Evolutionary conservation across 2,888 invertebrate species (phyloP).

Genomic region (Cabera pusaria): DNA sequence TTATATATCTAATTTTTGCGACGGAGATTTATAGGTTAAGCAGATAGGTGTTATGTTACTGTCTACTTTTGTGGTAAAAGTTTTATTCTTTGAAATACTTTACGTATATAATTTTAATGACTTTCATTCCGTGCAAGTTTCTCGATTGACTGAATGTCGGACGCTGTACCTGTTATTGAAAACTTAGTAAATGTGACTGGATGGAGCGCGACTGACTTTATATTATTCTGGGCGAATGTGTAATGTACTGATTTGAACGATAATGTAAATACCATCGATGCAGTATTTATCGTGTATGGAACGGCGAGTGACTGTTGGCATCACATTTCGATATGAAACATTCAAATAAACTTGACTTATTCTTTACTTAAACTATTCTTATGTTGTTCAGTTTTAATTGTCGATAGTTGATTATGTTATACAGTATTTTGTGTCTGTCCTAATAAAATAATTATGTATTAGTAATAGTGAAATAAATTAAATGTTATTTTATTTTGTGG

Average conservation of each 20-base stretch:
- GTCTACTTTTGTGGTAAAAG: conserved; percentile 64
- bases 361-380: conserved; percentile 44
- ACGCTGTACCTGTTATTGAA: conserved; percentile 62
- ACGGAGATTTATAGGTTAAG: conserved; percentile 67
- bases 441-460: conserved; percentile 56
- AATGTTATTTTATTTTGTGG: conserved; percentile 69
- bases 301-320: conserved; percentile 50
- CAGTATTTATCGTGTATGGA: conserved; percentile 38
- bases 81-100: conserved; percentile 74
- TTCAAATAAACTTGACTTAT: conserved; percentile 36
- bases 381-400: conserved; percentile 43
- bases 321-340: conserved; percentile 49
- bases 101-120: conserved; percentile 74
- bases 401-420: conserved; percentile 40
- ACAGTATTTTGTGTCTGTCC: conserved; percentile 72
- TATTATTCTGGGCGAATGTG: conserved; percentile 24
- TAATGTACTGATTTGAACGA: conserved; percentile 36
- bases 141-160: conserved; percentile 69
- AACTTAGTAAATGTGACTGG: conserved; percentile 47
- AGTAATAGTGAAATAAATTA: conserved; percentile 47
- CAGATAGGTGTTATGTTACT: conserved; percentile 40
- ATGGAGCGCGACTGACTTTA: too few relatives aligned
- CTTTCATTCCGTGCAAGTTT: conserved; percentile 79
- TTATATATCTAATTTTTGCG: too few relatives aligned
- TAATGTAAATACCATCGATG: conserved; percentile 51